Base-by-base conservation (phyloP, 2,888 invertebrate species). In the Cremastinae sp. region DNA sequence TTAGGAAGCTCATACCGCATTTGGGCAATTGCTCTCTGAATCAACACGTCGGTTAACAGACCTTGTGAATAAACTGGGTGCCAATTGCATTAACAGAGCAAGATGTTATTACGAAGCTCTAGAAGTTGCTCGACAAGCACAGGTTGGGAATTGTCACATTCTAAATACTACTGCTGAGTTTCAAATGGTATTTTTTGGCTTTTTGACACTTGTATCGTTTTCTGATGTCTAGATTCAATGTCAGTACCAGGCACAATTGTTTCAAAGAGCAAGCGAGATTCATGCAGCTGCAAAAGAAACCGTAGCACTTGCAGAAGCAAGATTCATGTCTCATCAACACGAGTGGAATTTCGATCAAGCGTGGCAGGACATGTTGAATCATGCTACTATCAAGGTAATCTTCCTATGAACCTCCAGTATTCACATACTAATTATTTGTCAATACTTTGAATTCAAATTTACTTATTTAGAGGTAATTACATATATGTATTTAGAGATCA, bases 301-400 rank as follows among this genome's bases (percentile, higher is more conserved):
- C 0, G 97, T 98, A 66, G 94, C 96, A 0, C 89, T 97, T 55
- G 98, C 98, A 0, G 98, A 98, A 89, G 94, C 96, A 88, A 92
- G 96, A 78, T 95, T 94, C 85, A 88, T 92, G 85, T 92, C 88
- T 89, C 92, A 95, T 85, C 94, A 94, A 87, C 93, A 95, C 83
- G 95, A 95, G 89, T 94, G 95, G 93, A 96, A 96, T 89, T 97
- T 98, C 90, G 97, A 98, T 91, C 96, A 95, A 91, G 97, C 97
- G 83, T 98, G 98, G 98, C 98, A 98, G 90, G 98, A 98, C 90
- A 97, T 97, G 93, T 93, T 98, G 78, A 98, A 98, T 91, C 97
- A 97, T 92, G 97, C 97, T 78, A 97, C 97, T 75, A 95, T 96
- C 87, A 96, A 97, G 93, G 96, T 96, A n/a, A n/a, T n/a, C n/a